phyloP scores from a whole-genome alignment of 2,797 vertebrate genomes.

The Poeciliopsis turneri region DNA sequence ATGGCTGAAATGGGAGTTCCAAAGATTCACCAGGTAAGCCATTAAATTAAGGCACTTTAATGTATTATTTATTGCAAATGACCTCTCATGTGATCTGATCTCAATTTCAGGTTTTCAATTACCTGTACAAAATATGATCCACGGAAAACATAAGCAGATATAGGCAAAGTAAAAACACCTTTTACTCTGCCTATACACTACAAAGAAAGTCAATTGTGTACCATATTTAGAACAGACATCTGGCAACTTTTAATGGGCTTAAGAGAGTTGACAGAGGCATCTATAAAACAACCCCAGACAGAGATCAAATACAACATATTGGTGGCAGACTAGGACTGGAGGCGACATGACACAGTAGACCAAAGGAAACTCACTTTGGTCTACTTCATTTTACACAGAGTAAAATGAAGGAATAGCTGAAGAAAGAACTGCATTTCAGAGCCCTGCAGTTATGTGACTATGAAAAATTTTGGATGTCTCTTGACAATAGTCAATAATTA shows the following conservation, averaged over 20 bases:
- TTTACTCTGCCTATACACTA: slow-evolving; percentile 29
- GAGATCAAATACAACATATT: slow-evolving; percentile 83
- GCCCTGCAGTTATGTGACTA: neutral
- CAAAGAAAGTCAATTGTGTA: slow-evolving; percentile 64
- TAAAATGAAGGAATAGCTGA: slow-evolving; percentile 10
- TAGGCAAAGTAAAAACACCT: neutral
- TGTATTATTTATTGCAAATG: neutral
- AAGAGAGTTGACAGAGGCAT: slow-evolving; percentile 74
- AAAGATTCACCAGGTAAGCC: neutral
- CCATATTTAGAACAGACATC: slow-evolving; percentile 78
- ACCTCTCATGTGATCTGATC: neutral
- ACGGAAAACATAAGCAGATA: neutral
- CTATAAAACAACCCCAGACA: slow-evolving; percentile 81
- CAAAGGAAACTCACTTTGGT: neutral
- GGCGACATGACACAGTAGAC: slow-evolving; percentile 62
- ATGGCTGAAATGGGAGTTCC: neutral
- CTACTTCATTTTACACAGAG: neutral
- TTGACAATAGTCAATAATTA: slow-evolving; percentile 26
- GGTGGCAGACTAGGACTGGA: slow-evolving; percentile 78
- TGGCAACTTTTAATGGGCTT: slow-evolving; percentile 81
- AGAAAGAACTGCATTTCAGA: neutral
- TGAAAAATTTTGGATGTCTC: neutral
- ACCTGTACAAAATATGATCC: neutral
- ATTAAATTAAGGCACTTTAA: neutral
- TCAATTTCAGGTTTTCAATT: neutral